Evolutionary conservation across 1,140 invertebrate genomes (phyloP), one percentile per base, ranked within the genome.

Genomic region (Penaeus vannamei): DNA sequence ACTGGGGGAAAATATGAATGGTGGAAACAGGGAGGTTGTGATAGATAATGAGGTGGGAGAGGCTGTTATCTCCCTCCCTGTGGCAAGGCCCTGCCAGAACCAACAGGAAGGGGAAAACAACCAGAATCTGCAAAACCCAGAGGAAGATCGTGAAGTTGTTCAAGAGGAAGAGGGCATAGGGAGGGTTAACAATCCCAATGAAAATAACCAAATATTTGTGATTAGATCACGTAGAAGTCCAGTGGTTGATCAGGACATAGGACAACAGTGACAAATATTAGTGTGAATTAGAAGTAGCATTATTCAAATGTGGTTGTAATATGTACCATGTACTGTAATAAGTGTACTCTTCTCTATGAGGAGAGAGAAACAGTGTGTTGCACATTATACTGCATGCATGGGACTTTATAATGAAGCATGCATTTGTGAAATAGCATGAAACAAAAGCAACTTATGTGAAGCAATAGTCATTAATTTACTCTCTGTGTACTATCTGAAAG

Each of bases 31-130:
- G 46, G 81, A 85, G 42, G 59, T 90, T 62, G 79, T 90, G 46
- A 80, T 85, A 29, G 84, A 90, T 61, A 81, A 90, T 81, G 84
- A 90, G 64, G 89, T 89, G 8, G 87, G 87, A n/a, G 87, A 89
- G 53, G 87, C 82, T 59, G 82, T 89, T 22, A 61, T 89, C 23
- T 36, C 53, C 32, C 53, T 26, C 2, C 53, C 81, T 62, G 72
- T 26, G 66, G 32, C 20, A 17, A 23, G 26, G n/a, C 69, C 59
- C 42, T 53, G 53, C 53, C 53, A 53, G 53, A 53, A 53, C 17
- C 53, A 53, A 2, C 80, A 42, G 10, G 64, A 69, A 12, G 69
- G 53, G 53, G 53, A 53, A 53, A 53, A 1, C 17, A 17, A 53
- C 53, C 53, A 53, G 17, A 53, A 53, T 53, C 53, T 0, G 53